These are phyloP conservation scores for Sycophaga agraensis DNA, from an alignment of 1,140 invertebrate species.

Conservation along the genomic window DNA sequence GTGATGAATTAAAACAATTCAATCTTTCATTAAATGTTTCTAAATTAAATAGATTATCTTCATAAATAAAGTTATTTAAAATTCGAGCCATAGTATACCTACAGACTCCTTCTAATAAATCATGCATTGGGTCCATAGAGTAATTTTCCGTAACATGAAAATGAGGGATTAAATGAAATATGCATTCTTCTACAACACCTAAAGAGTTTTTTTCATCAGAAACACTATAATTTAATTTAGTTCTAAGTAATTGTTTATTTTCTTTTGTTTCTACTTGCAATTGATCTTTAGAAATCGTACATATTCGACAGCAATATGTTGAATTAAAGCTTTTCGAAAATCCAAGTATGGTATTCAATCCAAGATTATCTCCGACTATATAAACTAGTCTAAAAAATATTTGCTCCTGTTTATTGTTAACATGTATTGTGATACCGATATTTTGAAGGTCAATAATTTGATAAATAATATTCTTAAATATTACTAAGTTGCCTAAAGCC, in stretches of 20 bases:
- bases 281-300: neutral
- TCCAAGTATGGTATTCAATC: neutral
- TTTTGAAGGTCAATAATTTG: slow-evolving; percentile 13
- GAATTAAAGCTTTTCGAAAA: slow-evolving; percentile 3
- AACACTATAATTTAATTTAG: neutral
- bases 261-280: neutral
- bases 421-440: slow-evolving; percentile 12
- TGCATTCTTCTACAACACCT: slow-evolving; percentile 45
- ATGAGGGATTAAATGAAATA: neutral
- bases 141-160: neutral
- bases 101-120: neutral
- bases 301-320: neutral
- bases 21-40: slow-evolving; percentile 22
- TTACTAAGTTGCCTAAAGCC: slow-evolving; percentile 10
- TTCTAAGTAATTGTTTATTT: neutral
- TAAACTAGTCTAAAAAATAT: slow-evolving; percentile 31
- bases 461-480: slow-evolving; percentile 16
- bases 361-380: slow-evolving; percentile 1
- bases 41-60: neutral
- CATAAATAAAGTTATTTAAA: no score
- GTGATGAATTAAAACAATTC: neutral
- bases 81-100: neutral
- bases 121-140: neutral
- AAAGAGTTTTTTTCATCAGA: slow-evolving; percentile 7
- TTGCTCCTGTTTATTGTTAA: neutral